Base-by-base conservation (phyloP, 2,888 invertebrate genomes). In the Hydropsyche betteni region DNA sequence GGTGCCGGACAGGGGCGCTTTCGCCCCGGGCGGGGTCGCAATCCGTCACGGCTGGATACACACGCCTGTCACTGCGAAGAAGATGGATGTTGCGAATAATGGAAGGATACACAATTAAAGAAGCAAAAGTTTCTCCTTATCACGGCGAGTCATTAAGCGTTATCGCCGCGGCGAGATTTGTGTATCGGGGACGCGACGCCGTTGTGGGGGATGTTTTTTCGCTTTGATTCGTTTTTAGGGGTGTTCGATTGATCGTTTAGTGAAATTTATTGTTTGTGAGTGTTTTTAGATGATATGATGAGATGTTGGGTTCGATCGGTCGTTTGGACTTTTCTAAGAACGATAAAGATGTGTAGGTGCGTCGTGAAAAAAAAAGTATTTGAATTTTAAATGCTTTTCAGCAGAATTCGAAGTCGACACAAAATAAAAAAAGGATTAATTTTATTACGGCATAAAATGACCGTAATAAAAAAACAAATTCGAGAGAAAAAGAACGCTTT, bases 41-140 rank as follows among this genome's bases (percentile, higher is more conserved):
- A 76, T 74, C 76, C 76, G 78, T 79, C 76, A 77, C 79, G 73
- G 53, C 68, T 69, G 68, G 75, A 64, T 74, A 72, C 74, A 68
- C 76, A 58, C 78, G 78, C 75, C 78, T 78, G 78, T 78, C 76
- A 75, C 75, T 69, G 51, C 36, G 78, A 78, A 69, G 74, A 78
- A 78, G 78, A 78, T 75, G 78, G 76, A 78, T 78, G 78, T 69
- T 69, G 55, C 55, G 72, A 68, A 68, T 74, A 73, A 76, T 73
- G 73, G 72, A 75, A 74, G 74, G 75, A 75, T 74, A 76, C 78
- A 76, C 78, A 78, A 78, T 78, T 78, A 78, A 78, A 78, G 78
- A 75, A 75, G 69, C 64, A 68, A 74, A 74, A 74, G 71, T 74
- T 52, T 75, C 69, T 71, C 73, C 73, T 73, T 74, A 77, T 77